Evolutionary conservation across 2,888 invertebrate genomes (phyloP).

Genomic region (Cephus pygmeus): DNA sequence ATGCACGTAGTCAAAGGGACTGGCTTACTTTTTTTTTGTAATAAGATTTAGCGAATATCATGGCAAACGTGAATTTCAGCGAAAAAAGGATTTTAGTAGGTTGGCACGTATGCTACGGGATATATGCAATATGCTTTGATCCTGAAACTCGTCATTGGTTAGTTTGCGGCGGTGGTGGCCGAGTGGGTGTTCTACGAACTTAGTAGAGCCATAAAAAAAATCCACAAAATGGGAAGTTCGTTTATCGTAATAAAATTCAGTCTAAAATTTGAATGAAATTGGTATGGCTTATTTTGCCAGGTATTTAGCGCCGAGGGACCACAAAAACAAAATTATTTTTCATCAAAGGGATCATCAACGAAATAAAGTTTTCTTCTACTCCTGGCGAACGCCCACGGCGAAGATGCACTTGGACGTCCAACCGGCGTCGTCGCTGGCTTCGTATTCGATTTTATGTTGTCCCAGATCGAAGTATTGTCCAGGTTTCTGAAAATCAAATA

Average conservation of each 20-base stretch:
- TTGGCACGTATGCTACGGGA: background rate
- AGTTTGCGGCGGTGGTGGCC: background rate
- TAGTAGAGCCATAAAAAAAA: background rate
- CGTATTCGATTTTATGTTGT: slow-evolving; percentile 67
- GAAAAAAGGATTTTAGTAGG: background rate
- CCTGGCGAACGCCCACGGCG: slow-evolving; percentile 55
- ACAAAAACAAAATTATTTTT: background rate
- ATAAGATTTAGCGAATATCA: background rate
- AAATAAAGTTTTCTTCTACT: slow-evolving; percentile 34
- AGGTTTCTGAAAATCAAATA: slow-evolving; percentile 27
- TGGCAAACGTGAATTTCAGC: background rate
- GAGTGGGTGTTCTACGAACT: background rate
- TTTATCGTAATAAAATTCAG: background rate
- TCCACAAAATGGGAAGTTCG: background rate
- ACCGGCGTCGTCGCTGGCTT: slow-evolving; percentile 67
- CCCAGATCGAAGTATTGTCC: slow-evolving; percentile 65
- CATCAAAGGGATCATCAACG: background rate
- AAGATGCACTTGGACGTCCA: slow-evolving; percentile 68
- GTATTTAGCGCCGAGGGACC: background rate
- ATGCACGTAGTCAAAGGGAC: background rate
- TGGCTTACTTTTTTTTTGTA: background rate
- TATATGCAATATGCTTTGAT: background rate
- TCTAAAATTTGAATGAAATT: background rate
- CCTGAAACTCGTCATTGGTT: background rate
- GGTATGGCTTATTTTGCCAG: background rate